Conservation (phyloP, 2,113 vertebrate genomes). For the Tachysurus fulvidraco region DNA sequence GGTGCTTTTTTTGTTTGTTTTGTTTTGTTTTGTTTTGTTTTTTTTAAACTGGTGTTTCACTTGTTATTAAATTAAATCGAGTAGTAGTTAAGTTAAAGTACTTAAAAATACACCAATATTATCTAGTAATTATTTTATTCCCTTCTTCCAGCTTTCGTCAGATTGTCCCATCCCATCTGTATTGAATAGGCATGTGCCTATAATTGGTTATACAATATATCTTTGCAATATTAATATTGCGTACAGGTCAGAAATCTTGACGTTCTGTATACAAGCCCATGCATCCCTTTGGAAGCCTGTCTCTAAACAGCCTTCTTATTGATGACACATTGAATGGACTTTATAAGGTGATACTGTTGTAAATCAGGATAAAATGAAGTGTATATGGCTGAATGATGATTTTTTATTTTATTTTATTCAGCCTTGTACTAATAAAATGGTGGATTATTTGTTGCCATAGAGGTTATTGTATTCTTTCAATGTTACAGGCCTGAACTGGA, state of each 20-base stretch:
- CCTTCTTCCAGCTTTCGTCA: neutral
- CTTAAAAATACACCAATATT: neutral
- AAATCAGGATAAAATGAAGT: neutral
- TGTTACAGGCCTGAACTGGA: neutral
- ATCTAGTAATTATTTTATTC: neutral
- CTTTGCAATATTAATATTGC: neutral
- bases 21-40: too few relatives aligned
- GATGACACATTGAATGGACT: neutral
- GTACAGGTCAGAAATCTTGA: neutral
- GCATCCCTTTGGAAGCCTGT: neutral
- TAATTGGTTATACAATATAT: neutral
- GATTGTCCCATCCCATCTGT: neutral
- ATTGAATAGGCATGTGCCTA: neutral
- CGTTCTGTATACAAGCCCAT: neutral
- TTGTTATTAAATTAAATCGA: neutral
- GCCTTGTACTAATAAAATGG: neutral
- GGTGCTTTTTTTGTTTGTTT: neutral
- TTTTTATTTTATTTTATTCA: neutral
- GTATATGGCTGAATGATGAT: neutral
- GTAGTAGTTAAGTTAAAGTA: neutral
- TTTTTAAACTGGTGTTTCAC: neutral
- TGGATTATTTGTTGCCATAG: neutral
- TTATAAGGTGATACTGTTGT: neutral
- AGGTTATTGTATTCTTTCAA: neutral
- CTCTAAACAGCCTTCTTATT: neutral